Evolutionary conservation across 2,888 invertebrate genomes (phyloP).

Genomic region (Drosophila setosimentum): DNA sequence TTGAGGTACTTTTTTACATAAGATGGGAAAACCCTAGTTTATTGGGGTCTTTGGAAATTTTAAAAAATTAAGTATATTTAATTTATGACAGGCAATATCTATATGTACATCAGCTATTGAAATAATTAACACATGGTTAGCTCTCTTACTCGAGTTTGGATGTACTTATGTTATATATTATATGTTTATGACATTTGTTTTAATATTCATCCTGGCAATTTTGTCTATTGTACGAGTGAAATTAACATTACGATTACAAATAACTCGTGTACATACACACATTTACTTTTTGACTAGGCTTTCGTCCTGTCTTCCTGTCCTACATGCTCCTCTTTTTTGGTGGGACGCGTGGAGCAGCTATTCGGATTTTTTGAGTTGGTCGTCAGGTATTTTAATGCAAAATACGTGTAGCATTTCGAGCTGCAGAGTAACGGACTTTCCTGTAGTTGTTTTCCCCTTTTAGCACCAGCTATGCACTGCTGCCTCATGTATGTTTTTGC

Average conservation of each 20-base stretch:
- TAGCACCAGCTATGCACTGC: constrained; percentile 23
- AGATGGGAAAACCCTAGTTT: too few species aligned
- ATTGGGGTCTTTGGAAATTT: too few species aligned
- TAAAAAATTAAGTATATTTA: too few species aligned
- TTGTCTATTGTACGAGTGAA: constrained; percentile 22
- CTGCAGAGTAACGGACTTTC: constrained; percentile 1
- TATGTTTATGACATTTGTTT: too few species aligned
- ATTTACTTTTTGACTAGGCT: constrained; percentile 20
- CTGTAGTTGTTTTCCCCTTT: constrained; percentile 24
- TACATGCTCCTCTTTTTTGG: background rate
- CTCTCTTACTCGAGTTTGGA: background rate
- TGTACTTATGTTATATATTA: background rate
- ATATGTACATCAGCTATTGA: background rate
- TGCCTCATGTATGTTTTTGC: constrained; percentile 61
- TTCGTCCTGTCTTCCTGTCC: background rate
- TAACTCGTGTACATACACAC: constrained; percentile 3
- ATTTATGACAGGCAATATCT: too few species aligned
- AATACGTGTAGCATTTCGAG: constrained; percentile 60
- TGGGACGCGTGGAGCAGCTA: constrained; percentile 11
- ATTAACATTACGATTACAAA: constrained; percentile 20
- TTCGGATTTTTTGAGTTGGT: constrained; percentile 18
- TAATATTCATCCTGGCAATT: too few species aligned
- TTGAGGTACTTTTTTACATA: too few species aligned
- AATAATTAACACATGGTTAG: background rate
- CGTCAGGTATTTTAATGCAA: constrained; percentile 69